phyloP scores from a whole-genome alignment of 2,888 invertebrate species.

The Philhelius pedissequus region DNA sequence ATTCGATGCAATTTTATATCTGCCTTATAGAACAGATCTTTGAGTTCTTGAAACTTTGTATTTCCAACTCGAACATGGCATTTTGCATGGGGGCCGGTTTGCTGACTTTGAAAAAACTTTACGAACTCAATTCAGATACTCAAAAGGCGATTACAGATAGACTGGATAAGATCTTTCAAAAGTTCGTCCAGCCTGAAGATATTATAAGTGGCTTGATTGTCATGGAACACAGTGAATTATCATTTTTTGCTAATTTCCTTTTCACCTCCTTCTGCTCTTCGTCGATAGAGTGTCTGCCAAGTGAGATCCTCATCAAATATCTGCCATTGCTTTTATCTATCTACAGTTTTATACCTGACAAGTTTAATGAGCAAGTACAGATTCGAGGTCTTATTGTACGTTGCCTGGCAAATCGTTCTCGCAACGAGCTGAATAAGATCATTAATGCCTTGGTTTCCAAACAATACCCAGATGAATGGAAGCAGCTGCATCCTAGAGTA shows the following conservation, averaged over 20 bases:
- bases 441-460: conserved; percentile 69
- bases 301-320: conserved; percentile 71
- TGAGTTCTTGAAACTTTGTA: conserved; percentile 70
- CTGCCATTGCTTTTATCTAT: conserved; percentile 74
- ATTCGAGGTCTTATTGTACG: conserved; percentile 72
- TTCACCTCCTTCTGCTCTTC: conserved; percentile 76
- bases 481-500: conserved; percentile 71
- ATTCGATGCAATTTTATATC: conserved; percentile 70
- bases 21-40: conserved; percentile 74
- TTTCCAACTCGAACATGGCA: conserved; percentile 66
- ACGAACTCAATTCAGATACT: conserved; percentile 71
- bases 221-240: conserved; percentile 74
- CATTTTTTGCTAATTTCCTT: conserved; percentile 70
- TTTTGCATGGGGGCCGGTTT: conserved; percentile 72
- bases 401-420: conserved; percentile 74
- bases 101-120: conserved; percentile 73
- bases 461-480: conserved; percentile 69
- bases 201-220: conserved; percentile 74
- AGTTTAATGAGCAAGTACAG: conserved; percentile 58
- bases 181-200: conserved; percentile 71
- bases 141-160: conserved; percentile 59
- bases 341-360: conserved; percentile 70
- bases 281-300: conserved; percentile 74
- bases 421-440: conserved; percentile 71
- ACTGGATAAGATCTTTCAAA: conserved; percentile 70